Conservation (phyloP, 2,113 vertebrate genomes). For the Sylvia atricapilla region DNA sequence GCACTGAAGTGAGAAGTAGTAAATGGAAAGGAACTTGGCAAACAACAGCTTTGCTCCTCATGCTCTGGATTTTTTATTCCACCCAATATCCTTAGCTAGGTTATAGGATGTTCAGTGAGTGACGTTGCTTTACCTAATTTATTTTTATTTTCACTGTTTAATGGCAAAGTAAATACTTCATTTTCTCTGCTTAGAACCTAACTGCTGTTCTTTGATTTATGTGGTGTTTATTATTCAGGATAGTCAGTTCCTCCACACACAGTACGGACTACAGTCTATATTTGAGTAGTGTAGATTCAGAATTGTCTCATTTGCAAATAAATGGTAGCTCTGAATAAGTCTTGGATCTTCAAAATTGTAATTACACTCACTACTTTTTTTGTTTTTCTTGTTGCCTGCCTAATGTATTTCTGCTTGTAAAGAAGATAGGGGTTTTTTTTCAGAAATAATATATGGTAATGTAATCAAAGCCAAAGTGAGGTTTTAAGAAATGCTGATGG, state of each 20-base stretch:
- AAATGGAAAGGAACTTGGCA: background rate
- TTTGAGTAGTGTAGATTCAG: background rate
- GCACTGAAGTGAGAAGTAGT: background rate
- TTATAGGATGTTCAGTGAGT: background rate
- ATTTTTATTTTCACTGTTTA: background rate
- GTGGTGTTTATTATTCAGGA: background rate
- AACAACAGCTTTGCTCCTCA: background rate
- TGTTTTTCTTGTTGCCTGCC: background rate
- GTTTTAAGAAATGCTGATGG: background rate
- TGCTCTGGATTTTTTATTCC: background rate
- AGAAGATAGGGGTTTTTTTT: conserved; percentile 11
- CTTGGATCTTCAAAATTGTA: background rate
- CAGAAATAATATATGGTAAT: background rate
- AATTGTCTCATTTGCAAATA: conserved; percentile 12
- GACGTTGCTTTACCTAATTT: background rate
- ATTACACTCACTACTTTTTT: background rate
- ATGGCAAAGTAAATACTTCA: background rate
- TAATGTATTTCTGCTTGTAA: background rate
- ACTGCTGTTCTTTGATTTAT: background rate
- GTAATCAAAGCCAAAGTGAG: background rate
- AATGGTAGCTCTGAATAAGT: background rate
- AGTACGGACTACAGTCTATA: background rate
- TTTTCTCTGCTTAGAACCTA: background rate
- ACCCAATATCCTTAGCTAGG: background rate
- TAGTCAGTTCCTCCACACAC: background rate